Evolutionary conservation across 1,140 invertebrate species (phyloP).

Genomic region (Caenorhabditis latens): DNA sequence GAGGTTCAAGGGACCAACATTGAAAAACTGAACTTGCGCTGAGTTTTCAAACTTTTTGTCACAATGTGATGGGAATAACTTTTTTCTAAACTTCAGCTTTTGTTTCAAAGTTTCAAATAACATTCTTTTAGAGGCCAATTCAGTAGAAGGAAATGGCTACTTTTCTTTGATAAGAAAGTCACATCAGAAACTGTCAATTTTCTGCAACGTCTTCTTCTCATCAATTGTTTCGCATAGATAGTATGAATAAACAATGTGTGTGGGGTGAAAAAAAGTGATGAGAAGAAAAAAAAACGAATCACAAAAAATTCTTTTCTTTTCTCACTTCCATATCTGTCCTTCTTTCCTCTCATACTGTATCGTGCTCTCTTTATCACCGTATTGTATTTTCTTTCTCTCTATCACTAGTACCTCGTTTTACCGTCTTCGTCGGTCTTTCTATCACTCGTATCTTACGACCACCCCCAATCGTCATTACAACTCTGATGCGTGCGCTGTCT

Average conservation of each 20-base stretch:
- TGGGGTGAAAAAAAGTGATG: constrained; percentile 50
- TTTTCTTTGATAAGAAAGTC: background rate
- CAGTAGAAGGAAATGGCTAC: background rate
- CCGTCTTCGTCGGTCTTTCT: constrained; percentile 11
- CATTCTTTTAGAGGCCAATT: background rate
- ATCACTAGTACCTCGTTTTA: background rate
- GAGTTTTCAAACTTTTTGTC: too few relatives aligned
- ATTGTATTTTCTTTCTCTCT: background rate
- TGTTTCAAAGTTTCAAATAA: too few relatives aligned
- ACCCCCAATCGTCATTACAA: constrained; percentile 35
- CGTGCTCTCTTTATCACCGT: constrained; percentile 44
- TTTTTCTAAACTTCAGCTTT: too few relatives aligned
- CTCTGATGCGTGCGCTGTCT: constrained; percentile 29
- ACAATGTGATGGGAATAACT: too few relatives aligned
- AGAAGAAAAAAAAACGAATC: constrained; percentile 29
- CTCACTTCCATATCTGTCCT: constrained; percentile 52
- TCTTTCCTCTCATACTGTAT: constrained; percentile 36
- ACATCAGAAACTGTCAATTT: constrained; percentile 48
- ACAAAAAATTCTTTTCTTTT: constrained; percentile 46
- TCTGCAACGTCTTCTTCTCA: constrained; percentile 27
- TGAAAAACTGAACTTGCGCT: too few relatives aligned
- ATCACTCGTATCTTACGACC: constrained; percentile 50
- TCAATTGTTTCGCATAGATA: constrained; percentile 45
- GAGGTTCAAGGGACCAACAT: too few relatives aligned
- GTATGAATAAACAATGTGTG: constrained; percentile 53